Evolutionary conservation across 2,888 invertebrate genomes (phyloP).

Genomic region (Xylophagus ater): DNA sequence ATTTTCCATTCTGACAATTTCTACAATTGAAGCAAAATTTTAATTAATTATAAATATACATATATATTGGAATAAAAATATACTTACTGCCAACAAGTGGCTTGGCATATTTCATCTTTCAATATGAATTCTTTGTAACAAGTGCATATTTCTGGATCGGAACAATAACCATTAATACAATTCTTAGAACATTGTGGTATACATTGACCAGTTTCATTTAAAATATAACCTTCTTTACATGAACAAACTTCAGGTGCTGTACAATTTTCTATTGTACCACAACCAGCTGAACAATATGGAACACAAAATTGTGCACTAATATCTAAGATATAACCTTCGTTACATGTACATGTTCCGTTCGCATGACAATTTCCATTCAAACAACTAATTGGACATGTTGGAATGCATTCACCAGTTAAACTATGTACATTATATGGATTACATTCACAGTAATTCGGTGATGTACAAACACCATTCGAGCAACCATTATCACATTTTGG

Average conservation of each 20-base stretch:
- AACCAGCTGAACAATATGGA: slow-evolving; percentile 35
- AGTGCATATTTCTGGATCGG: slow-evolving; percentile 49
- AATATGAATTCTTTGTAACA: slow-evolving; percentile 44
- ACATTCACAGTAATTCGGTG: slow-evolving; percentile 29
- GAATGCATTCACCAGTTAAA: slow-evolving; percentile 33
- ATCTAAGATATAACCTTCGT: slow-evolving; percentile 24
- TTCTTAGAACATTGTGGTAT: slow-evolving; percentile 34
- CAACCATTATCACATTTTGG: slow-evolving; percentile 31
- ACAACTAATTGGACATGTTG: slow-evolving; percentile 34
- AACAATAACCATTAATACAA: slow-evolving; percentile 53
- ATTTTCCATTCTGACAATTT: slow-evolving; percentile 31
- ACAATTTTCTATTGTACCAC: slow-evolving; percentile 44
- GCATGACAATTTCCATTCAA: slow-evolving; percentile 37
- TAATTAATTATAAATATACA: not conserved
- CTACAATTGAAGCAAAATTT: not conserved
- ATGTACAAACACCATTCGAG: slow-evolving; percentile 32
- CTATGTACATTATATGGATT: slow-evolving; percentile 31
- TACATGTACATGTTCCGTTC: slow-evolving; percentile 35
- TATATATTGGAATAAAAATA: not conserved
- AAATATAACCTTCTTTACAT: slow-evolving; percentile 31
- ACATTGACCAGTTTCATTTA: slow-evolving; percentile 27
- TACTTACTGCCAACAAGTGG: slow-evolving; percentile 4
- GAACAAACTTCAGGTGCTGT: slow-evolving; percentile 33
- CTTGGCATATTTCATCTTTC: slow-evolving; percentile 8
- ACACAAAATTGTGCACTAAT: slow-evolving; percentile 33